Evolutionary conservation across 2,888 invertebrate species (phyloP), one percentile per base, ranked within the genome.

Genomic region (Aspidiotus destructor): DNA sequence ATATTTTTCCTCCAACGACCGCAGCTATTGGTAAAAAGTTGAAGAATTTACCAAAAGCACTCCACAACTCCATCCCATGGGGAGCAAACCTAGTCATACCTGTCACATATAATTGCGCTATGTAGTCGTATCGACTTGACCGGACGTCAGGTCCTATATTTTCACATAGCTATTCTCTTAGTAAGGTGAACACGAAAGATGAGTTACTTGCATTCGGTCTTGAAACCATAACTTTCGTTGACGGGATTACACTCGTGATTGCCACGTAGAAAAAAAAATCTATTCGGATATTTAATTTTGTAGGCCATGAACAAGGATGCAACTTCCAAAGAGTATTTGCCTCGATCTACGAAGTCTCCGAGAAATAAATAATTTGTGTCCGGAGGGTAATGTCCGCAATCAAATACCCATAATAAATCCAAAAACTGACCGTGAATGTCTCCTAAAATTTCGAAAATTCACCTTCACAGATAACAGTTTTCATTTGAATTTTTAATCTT

Each of bases 341-440:
- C 69, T 57, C 69, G 13, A 40, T 69, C 69, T 41, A 69, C 62
- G 28, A 52, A 62, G 42, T 69, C 69, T 55, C 69, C 69, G 8
- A 69, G 44, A 28, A 69, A 69, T 7, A 61, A 54, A 40, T 69
- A 69, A 48, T 69, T 69, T 11, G 69, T 55, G 13, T 54, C 42
- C 9, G 69, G 69, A 15, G 69, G 69, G 40, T n/a, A 62, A 28
- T 54, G 16, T n/a, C 69, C 61, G 16, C 69, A 69, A 55, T 69
- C 62, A 44, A 69, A 69, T 28, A 69, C 9, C 69, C 69, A 69
- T 8, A 69, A 17, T 15, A 69, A 17, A 16, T 69, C 69, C 55
- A 62, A 69, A 69, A 69, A 69, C 44, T 69, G 69, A 54, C 62
- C 69, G 57, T 69, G 69, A 42, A 62, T 55, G 44, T 69, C 69